A percentile compares a stretch with the other conserved stretches of the same genome.
Conservation (phyloP, 2,888 invertebrate genomes). For the Dyspetes luteomarginatus region DNA sequence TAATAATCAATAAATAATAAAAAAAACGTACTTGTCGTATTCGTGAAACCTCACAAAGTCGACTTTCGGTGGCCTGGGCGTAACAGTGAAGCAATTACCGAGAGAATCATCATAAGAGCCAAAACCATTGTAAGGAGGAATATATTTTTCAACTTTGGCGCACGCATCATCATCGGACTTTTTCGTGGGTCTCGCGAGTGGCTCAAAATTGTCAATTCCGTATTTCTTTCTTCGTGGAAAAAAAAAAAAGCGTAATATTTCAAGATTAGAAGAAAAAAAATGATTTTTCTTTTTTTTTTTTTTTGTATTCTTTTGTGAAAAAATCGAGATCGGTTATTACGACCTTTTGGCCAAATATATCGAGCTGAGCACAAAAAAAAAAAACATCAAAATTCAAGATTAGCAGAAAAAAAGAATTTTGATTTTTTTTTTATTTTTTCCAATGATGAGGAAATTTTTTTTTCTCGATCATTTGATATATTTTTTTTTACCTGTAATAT, state of each 20-base stretch:
- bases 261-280: background rate
- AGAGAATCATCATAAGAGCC: conserved; percentile 96
- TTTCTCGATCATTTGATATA: too few relatives aligned
- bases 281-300: too few relatives aligned
- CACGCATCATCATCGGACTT: conserved; percentile 75
- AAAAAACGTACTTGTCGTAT: conserved; percentile 88
- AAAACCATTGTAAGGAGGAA: conserved; percentile 95
- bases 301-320: background rate
- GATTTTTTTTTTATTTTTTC: too few relatives aligned
- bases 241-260: conserved; percentile 5
- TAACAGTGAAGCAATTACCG: conserved; percentile 92
- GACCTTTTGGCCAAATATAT: too few relatives aligned
- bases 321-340: too few relatives aligned
- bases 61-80: conserved; percentile 90
- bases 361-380: too few relatives aligned
- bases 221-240: conserved; percentile 74
- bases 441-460: too few relatives aligned
- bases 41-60: conserved; percentile 93
- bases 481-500: too few relatives aligned
- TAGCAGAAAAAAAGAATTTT: too few relatives aligned
- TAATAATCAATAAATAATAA: too few relatives aligned
- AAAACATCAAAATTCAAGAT: too few relatives aligned
- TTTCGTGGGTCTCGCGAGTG: conserved; percentile 84
- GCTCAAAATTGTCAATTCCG: conserved; percentile 87
- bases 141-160: conserved; percentile 69